A percentile compares a stretch with the other conserved stretches of the same genome.
phyloP scores from a whole-genome alignment of 2,888 invertebrate species.

The Perithous albicinctus region DNA sequence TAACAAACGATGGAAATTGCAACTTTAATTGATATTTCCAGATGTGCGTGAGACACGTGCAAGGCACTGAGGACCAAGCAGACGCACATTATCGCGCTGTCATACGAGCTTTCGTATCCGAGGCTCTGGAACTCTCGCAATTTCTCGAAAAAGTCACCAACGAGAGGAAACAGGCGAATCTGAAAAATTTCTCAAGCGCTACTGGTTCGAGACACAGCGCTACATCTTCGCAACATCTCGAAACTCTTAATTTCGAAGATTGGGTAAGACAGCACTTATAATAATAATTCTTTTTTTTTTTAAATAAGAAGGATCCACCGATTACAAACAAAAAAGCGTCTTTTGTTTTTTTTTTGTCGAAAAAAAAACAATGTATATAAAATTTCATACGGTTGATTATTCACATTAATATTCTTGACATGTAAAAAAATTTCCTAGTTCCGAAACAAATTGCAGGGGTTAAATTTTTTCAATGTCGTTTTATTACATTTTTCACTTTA shows the following conservation, averaged over 20 bases:
- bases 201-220: slow-evolving; percentile 87
- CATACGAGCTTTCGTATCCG: slow-evolving; percentile 95
- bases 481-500: too few relatives aligned
- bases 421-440: too few relatives aligned
- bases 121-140: slow-evolving; percentile 94
- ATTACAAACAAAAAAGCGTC: too few relatives aligned
- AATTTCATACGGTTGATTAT: too few relatives aligned
- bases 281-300: slow-evolving; percentile 52
- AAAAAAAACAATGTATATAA: too few relatives aligned
- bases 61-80: slow-evolving; percentile 86
- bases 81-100: slow-evolving; percentile 96
- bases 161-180: slow-evolving; percentile 84
- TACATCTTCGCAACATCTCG: slow-evolving; percentile 89
- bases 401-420: too few relatives aligned
- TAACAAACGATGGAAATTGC: slow-evolving; percentile 16
- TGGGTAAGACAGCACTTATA: slow-evolving; percentile 89
- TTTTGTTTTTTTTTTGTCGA: slow-evolving; percentile 1
- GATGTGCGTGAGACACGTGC: slow-evolving; percentile 86
- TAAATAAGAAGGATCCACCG: too few relatives aligned
- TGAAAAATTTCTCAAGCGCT: slow-evolving; percentile 85
- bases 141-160: slow-evolving; percentile 94
- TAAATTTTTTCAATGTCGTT: too few relatives aligned
- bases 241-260: slow-evolving; percentile 94
- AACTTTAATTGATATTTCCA: slow-evolving; percentile 75
- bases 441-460: too few relatives aligned